Conservation (phyloP, 2,888 invertebrate genomes). For the Dicranocentrus wangi region DNA sequence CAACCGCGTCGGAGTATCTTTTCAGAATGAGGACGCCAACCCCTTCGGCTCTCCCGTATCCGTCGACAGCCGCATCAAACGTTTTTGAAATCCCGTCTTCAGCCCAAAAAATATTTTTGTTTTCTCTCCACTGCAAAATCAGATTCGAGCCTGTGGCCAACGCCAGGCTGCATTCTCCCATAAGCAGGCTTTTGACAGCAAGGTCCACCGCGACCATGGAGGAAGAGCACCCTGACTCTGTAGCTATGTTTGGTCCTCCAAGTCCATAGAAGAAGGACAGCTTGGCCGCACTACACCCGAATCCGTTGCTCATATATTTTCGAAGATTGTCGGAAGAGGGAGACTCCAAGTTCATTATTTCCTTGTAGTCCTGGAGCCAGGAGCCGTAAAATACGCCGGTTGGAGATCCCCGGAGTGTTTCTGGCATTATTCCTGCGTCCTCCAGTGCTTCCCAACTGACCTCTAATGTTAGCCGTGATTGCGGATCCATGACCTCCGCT, state of each 20-base stretch:
- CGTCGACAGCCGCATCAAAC: conserved; percentile 27
- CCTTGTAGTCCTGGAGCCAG: conserved; percentile 39
- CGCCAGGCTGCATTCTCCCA: conserved; percentile 47
- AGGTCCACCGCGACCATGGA: conserved; percentile 59
- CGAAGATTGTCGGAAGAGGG: conserved; percentile 19
- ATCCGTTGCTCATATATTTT: conserved; percentile 61
- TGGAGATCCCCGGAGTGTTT: neutral
- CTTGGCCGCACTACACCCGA: conserved; percentile 47
- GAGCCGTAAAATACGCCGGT: conserved; percentile 26
- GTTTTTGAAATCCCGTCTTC: neutral
- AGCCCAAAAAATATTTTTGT: neutral
- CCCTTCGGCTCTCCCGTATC: conserved; percentile 62
- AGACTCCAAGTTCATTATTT: neutral
- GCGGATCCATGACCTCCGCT: no score
- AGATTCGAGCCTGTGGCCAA: conserved; percentile 64
- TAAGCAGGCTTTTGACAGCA: conserved; percentile 54
- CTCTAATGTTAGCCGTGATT: no score
- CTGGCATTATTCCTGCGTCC: no score
- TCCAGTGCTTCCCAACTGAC: no score
- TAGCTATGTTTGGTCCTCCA: conserved; percentile 62
- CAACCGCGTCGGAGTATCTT: conserved; percentile 47
- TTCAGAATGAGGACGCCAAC: conserved; percentile 50
- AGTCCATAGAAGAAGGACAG: conserved; percentile 59
- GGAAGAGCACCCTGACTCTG: conserved; percentile 58
- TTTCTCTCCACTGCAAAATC: conserved; percentile 35